Conservation (phyloP, 2,888 invertebrate species). For the Cephus spinipes region DNA sequence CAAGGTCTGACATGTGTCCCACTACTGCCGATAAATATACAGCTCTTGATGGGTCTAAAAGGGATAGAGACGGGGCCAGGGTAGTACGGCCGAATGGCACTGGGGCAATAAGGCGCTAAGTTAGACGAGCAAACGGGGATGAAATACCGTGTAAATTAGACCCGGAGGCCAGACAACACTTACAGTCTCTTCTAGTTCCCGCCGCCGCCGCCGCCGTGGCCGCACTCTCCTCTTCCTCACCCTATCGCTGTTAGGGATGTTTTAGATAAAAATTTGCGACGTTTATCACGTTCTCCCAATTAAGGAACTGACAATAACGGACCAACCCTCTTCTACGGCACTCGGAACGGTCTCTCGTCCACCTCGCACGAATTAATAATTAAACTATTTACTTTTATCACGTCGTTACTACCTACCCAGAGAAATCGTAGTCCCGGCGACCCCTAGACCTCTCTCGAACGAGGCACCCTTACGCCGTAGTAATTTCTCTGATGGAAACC, state of each 20-base stretch:
- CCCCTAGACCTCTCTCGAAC: no score
- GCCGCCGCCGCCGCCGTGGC: no score
- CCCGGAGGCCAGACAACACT: no score
- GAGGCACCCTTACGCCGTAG: no score
- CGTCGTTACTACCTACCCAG: neutral
- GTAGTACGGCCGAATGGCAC: neutral
- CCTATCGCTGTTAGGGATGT: neutral
- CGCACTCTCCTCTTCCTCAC: no score
- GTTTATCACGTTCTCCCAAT: conserved; percentile 20
- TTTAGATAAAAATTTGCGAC: conserved; percentile 18
- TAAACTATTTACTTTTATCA: conserved; percentile 4
- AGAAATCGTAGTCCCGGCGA: neutral
- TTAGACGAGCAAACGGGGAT: conserved; percentile 13
- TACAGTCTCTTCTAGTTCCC: no score
- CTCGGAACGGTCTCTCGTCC: no score
- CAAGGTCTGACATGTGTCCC: neutral
- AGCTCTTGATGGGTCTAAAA: conserved; percentile 22
- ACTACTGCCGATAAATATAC: conserved; percentile 31
- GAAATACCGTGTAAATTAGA: no score
- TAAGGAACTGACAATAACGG: conserved; percentile 9
- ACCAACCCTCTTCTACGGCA: neutral
- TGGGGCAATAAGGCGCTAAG: conserved; percentile 8
- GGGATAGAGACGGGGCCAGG: no score
- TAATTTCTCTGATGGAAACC: no score
- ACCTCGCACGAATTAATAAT: neutral